phyloP scores from a whole-genome alignment of 2,797 vertebrate species.

The Acanthis flammea region DNA sequence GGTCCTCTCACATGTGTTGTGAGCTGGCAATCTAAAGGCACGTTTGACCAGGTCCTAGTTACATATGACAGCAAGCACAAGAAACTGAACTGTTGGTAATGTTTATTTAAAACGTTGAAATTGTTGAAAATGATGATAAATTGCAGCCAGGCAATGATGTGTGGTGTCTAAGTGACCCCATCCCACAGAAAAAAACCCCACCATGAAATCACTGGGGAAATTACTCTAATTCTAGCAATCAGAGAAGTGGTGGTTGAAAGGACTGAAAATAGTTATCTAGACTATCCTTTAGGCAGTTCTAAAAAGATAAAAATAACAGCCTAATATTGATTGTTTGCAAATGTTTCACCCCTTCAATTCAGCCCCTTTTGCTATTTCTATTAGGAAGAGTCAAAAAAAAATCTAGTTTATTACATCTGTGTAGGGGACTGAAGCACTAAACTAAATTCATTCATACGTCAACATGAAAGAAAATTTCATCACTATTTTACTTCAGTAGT shows the following conservation, averaged over 20 bases:
- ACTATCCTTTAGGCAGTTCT: background rate
- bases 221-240: background rate
- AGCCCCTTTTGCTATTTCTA: background rate
- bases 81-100: background rate
- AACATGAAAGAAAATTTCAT: background rate
- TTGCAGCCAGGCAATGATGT: background rate
- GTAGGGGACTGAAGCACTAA: background rate
- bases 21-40: background rate
- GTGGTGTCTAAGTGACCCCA: background rate
- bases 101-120: conserved; percentile 10
- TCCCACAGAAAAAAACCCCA: background rate
- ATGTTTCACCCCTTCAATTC: background rate
- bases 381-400: background rate
- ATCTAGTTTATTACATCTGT: background rate
- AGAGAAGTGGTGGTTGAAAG: background rate
- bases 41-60: background rate
- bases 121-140: background rate
- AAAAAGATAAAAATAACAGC: background rate
- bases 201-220: background rate
- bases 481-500: background rate
- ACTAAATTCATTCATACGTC: background rate
- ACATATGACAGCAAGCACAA: background rate
- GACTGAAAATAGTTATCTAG: background rate
- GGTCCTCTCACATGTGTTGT: fast-evolving
- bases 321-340: background rate